These are phyloP conservation scores for Globia sparganii DNA, from an alignment of 2,888 invertebrate species.

Conservation along the genomic window DNA sequence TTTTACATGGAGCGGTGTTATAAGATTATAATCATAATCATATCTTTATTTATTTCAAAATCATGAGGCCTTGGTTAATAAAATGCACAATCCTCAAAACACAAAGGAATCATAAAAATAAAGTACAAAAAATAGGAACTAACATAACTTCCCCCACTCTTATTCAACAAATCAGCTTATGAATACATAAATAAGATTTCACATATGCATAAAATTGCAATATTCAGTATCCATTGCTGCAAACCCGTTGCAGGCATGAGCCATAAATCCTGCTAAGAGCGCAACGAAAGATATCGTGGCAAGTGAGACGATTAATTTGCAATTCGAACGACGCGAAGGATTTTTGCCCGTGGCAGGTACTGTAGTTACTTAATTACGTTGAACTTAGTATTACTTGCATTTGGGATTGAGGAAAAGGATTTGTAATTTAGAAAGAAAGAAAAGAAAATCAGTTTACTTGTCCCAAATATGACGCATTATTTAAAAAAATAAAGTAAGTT, in stretches of 20 bases:
- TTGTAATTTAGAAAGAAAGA: not conserved
- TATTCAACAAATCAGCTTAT: conserved; percentile 43
- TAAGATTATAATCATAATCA: not conserved
- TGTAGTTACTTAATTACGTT: conserved; percentile 48
- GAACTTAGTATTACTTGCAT: not conserved
- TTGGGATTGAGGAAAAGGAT: not conserved
- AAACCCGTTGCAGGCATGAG: conserved; percentile 58
- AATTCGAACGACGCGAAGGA: conserved; percentile 69
- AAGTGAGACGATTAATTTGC: conserved; percentile 69
- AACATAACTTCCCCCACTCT: not conserved
- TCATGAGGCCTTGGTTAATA: not conserved
- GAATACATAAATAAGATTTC: conserved; percentile 36
- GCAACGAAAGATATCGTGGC: conserved; percentile 60
- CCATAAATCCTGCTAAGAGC: conserved; percentile 67
- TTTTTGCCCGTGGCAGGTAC: conserved; percentile 51
- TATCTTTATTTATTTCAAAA: not conserved
- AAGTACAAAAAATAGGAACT: not conserved
- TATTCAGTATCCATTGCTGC: conserved; percentile 62
- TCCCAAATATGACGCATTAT: not conserved
- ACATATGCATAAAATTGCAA: conserved; percentile 61
- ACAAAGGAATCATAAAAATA: not conserved
- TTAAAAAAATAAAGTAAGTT: not conserved
- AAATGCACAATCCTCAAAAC: not conserved
- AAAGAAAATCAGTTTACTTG: no score
- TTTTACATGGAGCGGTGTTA: not conserved